Base-by-base conservation (phyloP, 2,113 vertebrate species). In the Onychorhynchus coronatus region DNA sequence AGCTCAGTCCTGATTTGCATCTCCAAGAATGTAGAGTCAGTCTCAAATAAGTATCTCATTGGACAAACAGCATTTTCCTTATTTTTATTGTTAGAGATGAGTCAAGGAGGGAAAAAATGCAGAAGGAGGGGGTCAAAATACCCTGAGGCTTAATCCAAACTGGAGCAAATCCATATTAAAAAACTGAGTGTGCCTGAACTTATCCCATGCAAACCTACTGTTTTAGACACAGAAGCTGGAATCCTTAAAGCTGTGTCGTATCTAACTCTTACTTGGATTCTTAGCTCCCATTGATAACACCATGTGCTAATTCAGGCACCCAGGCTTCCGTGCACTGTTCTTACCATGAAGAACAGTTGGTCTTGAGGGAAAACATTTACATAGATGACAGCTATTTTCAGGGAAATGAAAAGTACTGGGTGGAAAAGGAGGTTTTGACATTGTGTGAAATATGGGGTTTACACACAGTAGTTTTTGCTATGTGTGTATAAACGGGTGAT, bases 381-480 rank as follows among this genome's bases (percentile, higher is more conserved):
- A 96, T 81, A 95, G 91, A 94, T 96, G 92, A 97, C 93, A 94
- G 90, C 83, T 95, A 93, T 93, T 92, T 95, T 88, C 82, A 87
- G 79, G 42, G 72, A 90, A 95, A 91, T 97, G 89, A 77, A 93
- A 97, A 96, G 85, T 79, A 72, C 75, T 95, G 70, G 68, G 85
- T 95, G 93, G 41, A 81, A 83, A 91, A 85, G 88, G 77, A 95
- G 91, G 59, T 88, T 95, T 55, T 93, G 93, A 78, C 77, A 74
- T 47, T 59, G 83, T 89, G 59, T 96, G 94, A 97, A 97, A 94
- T 91, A 94, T 19, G 72, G 85, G 85, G 52, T 88, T 95, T 95
- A 80, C 56, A 66, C 88, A 94, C 91, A 91, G 94, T 91, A 96
- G 95, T 95, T 94, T 93, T 91, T 3, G 3, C 88, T 81, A 58